Evolutionary conservation across 2,888 invertebrate species (phyloP).

Genomic region (Cosmorhoe ocellata): DNA sequence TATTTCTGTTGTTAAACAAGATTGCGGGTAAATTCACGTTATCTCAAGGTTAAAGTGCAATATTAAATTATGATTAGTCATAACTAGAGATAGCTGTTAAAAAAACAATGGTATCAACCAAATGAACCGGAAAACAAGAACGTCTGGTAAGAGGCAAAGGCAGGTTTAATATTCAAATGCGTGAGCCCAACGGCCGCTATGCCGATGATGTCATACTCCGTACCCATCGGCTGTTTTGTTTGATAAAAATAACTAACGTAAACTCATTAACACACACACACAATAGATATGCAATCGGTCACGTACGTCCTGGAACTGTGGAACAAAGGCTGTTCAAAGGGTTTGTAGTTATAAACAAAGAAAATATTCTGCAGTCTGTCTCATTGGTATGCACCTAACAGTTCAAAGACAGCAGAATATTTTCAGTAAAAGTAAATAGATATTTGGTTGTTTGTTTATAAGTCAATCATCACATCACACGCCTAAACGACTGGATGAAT

Average conservation of each 20-base stretch:
- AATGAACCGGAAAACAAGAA: slow-evolving; percentile 23
- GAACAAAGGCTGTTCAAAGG: slow-evolving; percentile 5
- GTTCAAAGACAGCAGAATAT: too few relatives aligned
- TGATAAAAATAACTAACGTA: slow-evolving; percentile 24
- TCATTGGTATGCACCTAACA: not conserved
- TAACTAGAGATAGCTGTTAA: not conserved
- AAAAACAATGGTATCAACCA: not conserved
- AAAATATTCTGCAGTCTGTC: too few relatives aligned
- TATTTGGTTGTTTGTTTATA: too few relatives aligned
- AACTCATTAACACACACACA: slow-evolving; percentile 18
- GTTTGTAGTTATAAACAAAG: not conserved
- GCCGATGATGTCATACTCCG: slow-evolving; percentile 42
- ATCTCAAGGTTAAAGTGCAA: too few relatives aligned
- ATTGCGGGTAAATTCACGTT: too few relatives aligned
- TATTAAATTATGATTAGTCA: not conserved
- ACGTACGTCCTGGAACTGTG: slow-evolving; percentile 7
- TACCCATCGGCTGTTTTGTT: slow-evolving; percentile 16
- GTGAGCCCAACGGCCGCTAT: slow-evolving; percentile 32
- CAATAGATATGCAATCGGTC: slow-evolving; percentile 20
- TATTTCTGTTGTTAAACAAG: too few relatives aligned
- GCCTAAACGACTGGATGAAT: too few relatives aligned
- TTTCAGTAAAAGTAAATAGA: too few relatives aligned
- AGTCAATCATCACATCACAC: too few relatives aligned
- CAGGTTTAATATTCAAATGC: slow-evolving; percentile 29
- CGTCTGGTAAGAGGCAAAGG: slow-evolving; percentile 20